Conservation (phyloP, 2,797 vertebrate species). For the Hydrophis major region DNA sequence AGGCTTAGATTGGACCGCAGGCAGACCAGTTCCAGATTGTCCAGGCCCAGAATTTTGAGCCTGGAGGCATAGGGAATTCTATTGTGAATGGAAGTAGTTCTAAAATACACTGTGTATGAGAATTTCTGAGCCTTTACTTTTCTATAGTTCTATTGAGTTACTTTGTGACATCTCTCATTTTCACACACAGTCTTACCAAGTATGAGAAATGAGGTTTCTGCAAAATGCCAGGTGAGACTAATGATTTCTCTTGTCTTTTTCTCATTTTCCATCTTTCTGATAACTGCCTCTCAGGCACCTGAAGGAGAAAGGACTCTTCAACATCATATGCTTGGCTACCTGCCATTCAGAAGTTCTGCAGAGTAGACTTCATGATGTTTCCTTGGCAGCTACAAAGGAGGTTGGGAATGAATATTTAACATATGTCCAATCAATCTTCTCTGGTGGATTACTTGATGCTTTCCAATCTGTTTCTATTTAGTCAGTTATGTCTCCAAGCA, state of each 20-base stretch:
- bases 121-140: background rate
- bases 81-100: background rate
- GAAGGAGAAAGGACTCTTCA: conserved; percentile 67
- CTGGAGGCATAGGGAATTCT: no score
- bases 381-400: conserved; percentile 66
- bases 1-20: no score
- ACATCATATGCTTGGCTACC: conserved; percentile 61
- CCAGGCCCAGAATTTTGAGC: no score
- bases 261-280: background rate
- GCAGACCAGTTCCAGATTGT: no score
- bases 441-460: background rate
- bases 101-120: background rate
- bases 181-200: background rate
- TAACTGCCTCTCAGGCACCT: conserved; percentile 64
- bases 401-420: conserved; percentile 53
- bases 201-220: conserved; percentile 19
- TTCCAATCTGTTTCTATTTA: conserved; percentile 22
- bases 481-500: background rate
- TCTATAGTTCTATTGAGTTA: background rate
- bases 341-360: conserved; percentile 67
- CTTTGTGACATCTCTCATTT: background rate
- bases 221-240: conserved; percentile 19
- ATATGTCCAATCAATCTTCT: background rate
- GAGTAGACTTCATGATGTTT: conserved; percentile 59
- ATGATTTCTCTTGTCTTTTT: conserved; percentile 21